These are phyloP conservation scores for Montifringilla adamsi DNA, from an alignment of 2,113 vertebrate genomes.

Conservation along the genomic window DNA sequence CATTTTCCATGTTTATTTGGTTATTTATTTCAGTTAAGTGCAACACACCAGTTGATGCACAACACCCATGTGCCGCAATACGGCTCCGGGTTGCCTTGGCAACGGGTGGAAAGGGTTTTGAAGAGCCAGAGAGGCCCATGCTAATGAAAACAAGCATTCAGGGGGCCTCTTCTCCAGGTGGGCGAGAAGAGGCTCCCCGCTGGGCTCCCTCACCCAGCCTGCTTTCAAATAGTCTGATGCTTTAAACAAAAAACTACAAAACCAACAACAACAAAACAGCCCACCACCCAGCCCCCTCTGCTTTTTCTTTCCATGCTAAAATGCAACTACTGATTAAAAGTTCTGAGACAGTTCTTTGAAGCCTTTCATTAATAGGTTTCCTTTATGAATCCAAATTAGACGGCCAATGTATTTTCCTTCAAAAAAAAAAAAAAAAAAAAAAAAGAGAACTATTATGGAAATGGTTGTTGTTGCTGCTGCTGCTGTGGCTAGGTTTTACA, in stretches of 20 bases:
- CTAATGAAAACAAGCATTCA: slow-evolving; percentile 53
- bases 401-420: not conserved
- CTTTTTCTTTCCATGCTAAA: slow-evolving; percentile 33
- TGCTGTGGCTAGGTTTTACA: slow-evolving; percentile 10
- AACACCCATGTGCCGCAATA: slow-evolving; percentile 56
- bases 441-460: slow-evolving; percentile 33
- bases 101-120: slow-evolving; percentile 64
- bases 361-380: slow-evolving; percentile 63
- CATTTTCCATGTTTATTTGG: slow-evolving; percentile 38
- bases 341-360: slow-evolving; percentile 65
- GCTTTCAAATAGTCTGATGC: slow-evolving; percentile 25
- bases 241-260: slow-evolving; percentile 53
- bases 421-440: not conserved
- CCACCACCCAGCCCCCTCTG: not conserved
- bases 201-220: slow-evolving; percentile 27
- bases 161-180: slow-evolving; percentile 48
- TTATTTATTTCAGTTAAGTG: slow-evolving; percentile 56
- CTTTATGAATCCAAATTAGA: slow-evolving; percentile 71
- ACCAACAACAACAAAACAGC: slow-evolving; percentile 32
- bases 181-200: slow-evolving; percentile 54
- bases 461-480: not conserved
- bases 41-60: slow-evolving; percentile 23
- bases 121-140: slow-evolving; percentile 58
- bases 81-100: slow-evolving; percentile 67
- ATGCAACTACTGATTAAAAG: slow-evolving; percentile 64